phyloP scores from a whole-genome alignment of 2,797 vertebrate genomes.

The Cryptoblepharus egeriae region DNA sequence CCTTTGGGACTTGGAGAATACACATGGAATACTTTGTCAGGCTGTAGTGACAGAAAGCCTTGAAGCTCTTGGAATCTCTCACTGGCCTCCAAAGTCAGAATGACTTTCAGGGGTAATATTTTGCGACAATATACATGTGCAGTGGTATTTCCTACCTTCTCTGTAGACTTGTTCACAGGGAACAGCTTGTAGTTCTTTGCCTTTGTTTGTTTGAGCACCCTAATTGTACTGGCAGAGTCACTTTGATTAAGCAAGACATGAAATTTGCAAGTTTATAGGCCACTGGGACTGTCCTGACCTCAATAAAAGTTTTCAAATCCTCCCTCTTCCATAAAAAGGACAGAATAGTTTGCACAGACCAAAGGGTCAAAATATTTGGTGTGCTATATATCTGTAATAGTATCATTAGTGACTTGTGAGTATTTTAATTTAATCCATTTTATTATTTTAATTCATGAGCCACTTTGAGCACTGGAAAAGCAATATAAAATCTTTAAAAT shows the following conservation, averaged over 20 bases:
- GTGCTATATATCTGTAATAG: conserved; percentile 13
- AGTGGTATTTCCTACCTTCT: conserved; percentile 64
- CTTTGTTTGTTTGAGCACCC: conserved; percentile 59
- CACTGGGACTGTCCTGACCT: conserved; percentile 50
- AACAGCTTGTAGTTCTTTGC: conserved; percentile 57
- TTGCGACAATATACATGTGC: conserved; percentile 69
- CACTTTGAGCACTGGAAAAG: no score
- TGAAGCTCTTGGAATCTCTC: conserved; percentile 58
- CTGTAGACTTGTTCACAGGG: conserved; percentile 55
- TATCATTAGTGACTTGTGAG: no score
- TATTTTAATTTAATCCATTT: no score
- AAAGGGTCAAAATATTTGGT: not conserved
- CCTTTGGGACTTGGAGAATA: conserved; percentile 50
- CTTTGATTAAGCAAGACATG: conserved; percentile 67
- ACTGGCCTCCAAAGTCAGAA: conserved; percentile 56
- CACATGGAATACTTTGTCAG: conserved; percentile 66
- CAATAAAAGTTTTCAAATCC: conserved; percentile 64
- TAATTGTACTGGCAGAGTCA: conserved; percentile 74
- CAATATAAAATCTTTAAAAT: no score
- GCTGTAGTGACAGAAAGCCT: conserved; percentile 71
- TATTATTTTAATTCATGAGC: no score
- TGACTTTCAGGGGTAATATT: conserved; percentile 66
- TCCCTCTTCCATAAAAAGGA: conserved; percentile 48
- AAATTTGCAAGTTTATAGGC: conserved; percentile 59
- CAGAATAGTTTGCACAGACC: not conserved